Percentiles rank a stretch among this genome's conserved stretches.
Conservation (phyloP, 2,888 invertebrate species). For the Perizoma flavofasciatum region DNA sequence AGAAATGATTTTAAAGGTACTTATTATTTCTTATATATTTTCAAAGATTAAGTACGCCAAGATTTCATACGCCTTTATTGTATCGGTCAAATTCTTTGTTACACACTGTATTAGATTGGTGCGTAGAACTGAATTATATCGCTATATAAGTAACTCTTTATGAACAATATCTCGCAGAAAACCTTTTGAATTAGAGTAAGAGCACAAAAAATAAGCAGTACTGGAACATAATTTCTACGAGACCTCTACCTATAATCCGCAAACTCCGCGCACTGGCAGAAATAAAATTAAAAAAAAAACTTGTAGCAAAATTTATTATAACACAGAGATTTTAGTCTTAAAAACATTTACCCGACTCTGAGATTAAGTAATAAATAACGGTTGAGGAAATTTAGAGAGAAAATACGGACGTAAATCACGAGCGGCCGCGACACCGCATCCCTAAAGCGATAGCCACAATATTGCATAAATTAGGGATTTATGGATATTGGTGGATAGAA, state of each 20-base stretch:
- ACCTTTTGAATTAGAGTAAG: too few relatives aligned
- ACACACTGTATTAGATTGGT: too few relatives aligned
- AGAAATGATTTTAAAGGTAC: too few relatives aligned
- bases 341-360: slow-evolving; percentile 73
- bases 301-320: slow-evolving; percentile 14
- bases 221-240: background rate
- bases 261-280: slow-evolving; percentile 17
- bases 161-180: too few relatives aligned
- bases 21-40: too few relatives aligned
- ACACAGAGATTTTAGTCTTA: slow-evolving; percentile 63
- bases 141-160: too few relatives aligned
- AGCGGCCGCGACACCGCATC: slow-evolving; percentile 50
- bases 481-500: slow-evolving; percentile 22
- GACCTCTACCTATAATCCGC: slow-evolving; percentile 2
- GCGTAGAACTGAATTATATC: too few relatives aligned
- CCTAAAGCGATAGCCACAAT: slow-evolving; percentile 17
- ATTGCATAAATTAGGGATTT: slow-evolving; percentile 30
- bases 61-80: too few relatives aligned
- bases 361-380: slow-evolving; percentile 82
- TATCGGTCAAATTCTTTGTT: too few relatives aligned
- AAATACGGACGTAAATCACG: slow-evolving; percentile 58
- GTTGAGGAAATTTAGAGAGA: slow-evolving; percentile 73
- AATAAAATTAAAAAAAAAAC: slow-evolving; percentile 39
- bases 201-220: background rate
- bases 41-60: too few relatives aligned